phyloP scores from a whole-genome alignment of 23 tunicate species.

The Trididemnum nubilum region DNA sequence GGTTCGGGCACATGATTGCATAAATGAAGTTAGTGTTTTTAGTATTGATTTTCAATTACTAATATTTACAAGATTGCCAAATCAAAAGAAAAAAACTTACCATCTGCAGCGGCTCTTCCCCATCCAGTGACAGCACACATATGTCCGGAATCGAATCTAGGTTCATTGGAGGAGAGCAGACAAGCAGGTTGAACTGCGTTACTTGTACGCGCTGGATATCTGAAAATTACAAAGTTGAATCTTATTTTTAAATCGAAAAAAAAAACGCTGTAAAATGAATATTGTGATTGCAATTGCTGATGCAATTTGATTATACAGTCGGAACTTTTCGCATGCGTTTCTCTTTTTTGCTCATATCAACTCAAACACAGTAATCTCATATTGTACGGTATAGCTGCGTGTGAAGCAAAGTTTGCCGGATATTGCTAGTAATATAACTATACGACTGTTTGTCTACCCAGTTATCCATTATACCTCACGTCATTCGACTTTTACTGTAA shows the following conservation, averaged over 20 bases:
- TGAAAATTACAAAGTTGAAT: neutral
- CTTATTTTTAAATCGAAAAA: too few relatives aligned
- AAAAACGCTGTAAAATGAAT: too few relatives aligned
- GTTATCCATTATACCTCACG: too few relatives aligned
- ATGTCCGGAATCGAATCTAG: slow-evolving; percentile 49
- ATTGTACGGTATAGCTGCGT: too few relatives aligned
- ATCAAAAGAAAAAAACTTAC: slow-evolving; percentile 25
- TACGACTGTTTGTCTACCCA: too few relatives aligned
- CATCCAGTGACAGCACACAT: slow-evolving; percentile 84
- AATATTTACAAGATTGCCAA: neutral
- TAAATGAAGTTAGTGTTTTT: neutral
- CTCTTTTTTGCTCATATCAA: neutral
- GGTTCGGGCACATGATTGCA: neutral
- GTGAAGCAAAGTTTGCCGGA: too few relatives aligned
- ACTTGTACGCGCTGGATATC: slow-evolving; percentile 66
- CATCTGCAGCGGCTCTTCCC: slow-evolving; percentile 63
- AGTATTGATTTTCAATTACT: neutral
- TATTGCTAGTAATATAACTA: too few relatives aligned
- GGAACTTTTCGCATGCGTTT: too few relatives aligned
- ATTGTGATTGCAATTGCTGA: too few relatives aligned
- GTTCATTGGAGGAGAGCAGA: slow-evolving; percentile 37
- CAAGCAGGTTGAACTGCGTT: slow-evolving; percentile 67
- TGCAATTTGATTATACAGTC: too few relatives aligned
- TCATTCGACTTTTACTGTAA: too few relatives aligned
- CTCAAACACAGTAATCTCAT: too few relatives aligned